A percentile compares a stretch with the other conserved stretches of the same genome.
Conservation (phyloP, 1,140 invertebrate species). For the Leptinotarsa lineolata region DNA sequence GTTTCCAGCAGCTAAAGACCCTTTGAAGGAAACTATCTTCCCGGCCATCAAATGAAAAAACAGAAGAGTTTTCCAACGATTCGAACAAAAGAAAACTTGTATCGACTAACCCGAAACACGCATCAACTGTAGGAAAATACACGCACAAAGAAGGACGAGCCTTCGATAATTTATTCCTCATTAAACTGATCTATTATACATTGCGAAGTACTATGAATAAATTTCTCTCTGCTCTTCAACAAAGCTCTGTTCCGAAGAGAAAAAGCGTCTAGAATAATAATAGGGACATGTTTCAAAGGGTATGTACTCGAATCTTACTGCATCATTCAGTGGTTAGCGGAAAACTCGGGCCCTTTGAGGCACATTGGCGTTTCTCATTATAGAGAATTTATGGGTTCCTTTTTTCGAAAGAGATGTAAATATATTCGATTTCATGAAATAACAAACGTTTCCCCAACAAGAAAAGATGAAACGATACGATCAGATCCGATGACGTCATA, state of each 20-base stretch:
- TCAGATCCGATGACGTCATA: too few species aligned
- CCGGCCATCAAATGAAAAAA: too few species aligned
- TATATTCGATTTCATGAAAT: neutral
- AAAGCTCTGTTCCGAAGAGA: neutral
- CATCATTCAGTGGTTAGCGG: neutral
- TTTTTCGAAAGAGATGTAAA: neutral
- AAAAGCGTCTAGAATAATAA: neutral
- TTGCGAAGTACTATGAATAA: neutral
- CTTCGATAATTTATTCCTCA: neutral
- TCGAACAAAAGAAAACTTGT: too few species aligned
- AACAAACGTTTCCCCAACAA: too few species aligned
- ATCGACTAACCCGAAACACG: too few species aligned
- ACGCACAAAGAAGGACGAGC: too few species aligned
- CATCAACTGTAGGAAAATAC: too few species aligned
- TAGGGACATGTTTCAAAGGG: slow-evolving; percentile 2
- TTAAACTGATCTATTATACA: slow-evolving; percentile 6
- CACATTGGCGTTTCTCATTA: slow-evolving; percentile 5
- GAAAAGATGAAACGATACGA: too few species aligned
- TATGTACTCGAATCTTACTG: neutral
- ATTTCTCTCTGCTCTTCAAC: neutral
- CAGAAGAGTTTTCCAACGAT: too few species aligned
- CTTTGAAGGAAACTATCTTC: too few species aligned
- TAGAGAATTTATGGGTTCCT: neutral
- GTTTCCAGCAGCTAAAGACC: too few species aligned
- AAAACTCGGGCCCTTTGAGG: neutral